Percentiles rank a stretch among this genome's conserved stretches.
These are phyloP conservation scores for Allolobophora icterica DNA, from an alignment of 2,888 invertebrate genomes.

Conservation along the genomic window DNA sequence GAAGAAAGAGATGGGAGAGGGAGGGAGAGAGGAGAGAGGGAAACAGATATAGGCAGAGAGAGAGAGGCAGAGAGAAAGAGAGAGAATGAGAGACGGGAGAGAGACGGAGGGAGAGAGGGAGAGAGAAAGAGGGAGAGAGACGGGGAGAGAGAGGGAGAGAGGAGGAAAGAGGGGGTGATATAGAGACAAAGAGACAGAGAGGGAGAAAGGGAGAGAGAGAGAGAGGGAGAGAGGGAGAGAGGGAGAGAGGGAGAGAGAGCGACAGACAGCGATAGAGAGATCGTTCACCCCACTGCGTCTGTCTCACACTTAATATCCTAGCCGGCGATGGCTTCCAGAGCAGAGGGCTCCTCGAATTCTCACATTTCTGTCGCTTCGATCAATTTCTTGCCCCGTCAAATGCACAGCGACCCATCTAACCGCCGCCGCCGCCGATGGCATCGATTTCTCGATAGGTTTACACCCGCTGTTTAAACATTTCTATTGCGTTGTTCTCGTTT, in stretches of 20 bases:
- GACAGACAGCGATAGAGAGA: not conserved
- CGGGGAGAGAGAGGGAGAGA: not conserved
- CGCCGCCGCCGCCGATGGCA: not conserved
- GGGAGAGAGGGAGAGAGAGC: too few species aligned
- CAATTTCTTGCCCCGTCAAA: not conserved
- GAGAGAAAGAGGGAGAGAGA: not conserved
- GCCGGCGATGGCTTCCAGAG: not conserved
- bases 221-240: too few species aligned
- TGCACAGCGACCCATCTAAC: not conserved
- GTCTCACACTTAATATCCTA: not conserved
- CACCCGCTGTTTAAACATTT: conserved; percentile 17
- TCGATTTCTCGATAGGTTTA: conserved; percentile 17
- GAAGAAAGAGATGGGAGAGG: too few species aligned
- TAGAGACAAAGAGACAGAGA: too few species aligned
- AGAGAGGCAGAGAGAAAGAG: too few species aligned
- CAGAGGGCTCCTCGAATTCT: not conserved
- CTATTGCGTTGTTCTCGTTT: not conserved
- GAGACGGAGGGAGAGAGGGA: too few species aligned
- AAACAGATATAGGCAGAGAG: too few species aligned
- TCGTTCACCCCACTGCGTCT: not conserved
- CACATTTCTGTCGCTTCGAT: conserved; percentile 7
- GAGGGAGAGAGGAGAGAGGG: too few species aligned
- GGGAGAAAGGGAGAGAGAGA: too few species aligned
- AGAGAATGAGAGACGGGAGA: too few species aligned
- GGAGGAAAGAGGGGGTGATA: too few species aligned